These are phyloP conservation scores for Brenthis ino DNA, from an alignment of 2,888 invertebrate genomes.

Conservation along the genomic window DNA sequence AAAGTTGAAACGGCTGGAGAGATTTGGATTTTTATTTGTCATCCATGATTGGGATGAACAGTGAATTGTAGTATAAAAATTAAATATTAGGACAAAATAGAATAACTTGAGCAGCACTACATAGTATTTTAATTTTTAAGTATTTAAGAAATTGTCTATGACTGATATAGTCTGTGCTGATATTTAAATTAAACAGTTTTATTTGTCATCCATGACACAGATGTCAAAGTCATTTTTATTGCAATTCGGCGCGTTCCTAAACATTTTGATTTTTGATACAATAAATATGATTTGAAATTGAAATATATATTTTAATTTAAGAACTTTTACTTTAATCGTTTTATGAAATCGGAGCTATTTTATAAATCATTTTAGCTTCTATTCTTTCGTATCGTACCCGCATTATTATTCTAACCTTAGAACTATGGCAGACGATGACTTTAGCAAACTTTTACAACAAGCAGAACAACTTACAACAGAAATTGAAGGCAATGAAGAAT, in stretches of 20 bases:
- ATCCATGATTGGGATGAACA: too few species aligned
- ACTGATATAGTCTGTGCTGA: too few species aligned
- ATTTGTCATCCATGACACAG: neutral
- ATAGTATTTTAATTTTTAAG: too few species aligned
- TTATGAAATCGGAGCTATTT: neutral
- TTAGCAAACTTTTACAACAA: slow-evolving; percentile 93
- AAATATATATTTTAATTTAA: neutral
- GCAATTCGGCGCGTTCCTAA: slow-evolving; percentile 23
- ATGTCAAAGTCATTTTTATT: slow-evolving; percentile 11
- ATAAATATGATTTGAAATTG: slow-evolving; percentile 4
- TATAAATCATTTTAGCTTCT: neutral
- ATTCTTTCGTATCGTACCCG: neutral
- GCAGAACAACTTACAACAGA: slow-evolving; percentile 96
- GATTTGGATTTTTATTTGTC: too few species aligned
- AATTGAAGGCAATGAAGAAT: slow-evolving; percentile 91
- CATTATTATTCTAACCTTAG: slow-evolving; percentile 55
- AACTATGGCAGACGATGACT: slow-evolving; percentile 83
- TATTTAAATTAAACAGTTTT: too few species aligned
- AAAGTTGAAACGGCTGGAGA: too few species aligned
- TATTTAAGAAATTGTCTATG: too few species aligned
- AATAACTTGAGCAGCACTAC: too few species aligned
- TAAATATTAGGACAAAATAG: too few species aligned
- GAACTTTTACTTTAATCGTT: neutral
- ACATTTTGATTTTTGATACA: slow-evolving; percentile 19
- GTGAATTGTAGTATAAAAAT: too few species aligned